These are phyloP conservation scores for Eira barbara DNA, from an alignment of 2,113 vertebrate genomes.

Conservation along the genomic window DNA sequence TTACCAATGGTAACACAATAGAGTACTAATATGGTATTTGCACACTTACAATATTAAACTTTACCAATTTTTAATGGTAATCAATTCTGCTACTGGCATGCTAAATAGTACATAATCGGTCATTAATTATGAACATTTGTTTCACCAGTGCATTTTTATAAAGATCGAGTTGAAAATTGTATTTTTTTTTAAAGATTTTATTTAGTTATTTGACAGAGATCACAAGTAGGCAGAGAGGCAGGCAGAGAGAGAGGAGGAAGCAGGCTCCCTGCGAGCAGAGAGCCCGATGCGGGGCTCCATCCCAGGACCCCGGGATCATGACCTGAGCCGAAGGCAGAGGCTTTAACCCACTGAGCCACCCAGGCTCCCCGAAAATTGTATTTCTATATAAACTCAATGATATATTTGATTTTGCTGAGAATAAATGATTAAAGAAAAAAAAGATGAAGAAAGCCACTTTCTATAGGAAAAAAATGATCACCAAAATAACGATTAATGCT, in stretches of 20 bases:
- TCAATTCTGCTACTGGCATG: conserved; percentile 78
- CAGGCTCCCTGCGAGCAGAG: no score
- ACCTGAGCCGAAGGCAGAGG: no score
- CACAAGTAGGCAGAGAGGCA: no score
- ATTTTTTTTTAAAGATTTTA: no score
- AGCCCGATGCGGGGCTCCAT: no score
- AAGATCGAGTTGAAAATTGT: conserved; percentile 78
- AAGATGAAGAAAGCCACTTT: not conserved
- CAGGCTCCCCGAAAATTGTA: conserved; percentile 82
- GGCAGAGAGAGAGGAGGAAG: no score
- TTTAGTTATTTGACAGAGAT: no score
- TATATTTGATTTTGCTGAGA: conserved; percentile 84
- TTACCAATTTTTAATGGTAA: conserved; percentile 82
- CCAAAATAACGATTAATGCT: not conserved
- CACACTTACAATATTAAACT: conserved; percentile 79
- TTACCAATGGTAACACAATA: conserved; percentile 79
- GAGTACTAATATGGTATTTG: conserved; percentile 80
- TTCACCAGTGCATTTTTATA: conserved; percentile 81
- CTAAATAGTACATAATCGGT: conserved; percentile 73
- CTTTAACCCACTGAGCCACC: no score
- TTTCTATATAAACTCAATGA: conserved; percentile 85
- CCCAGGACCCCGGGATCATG: no score
- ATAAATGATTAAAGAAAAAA: conserved; percentile 82
- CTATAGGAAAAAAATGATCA: not conserved
- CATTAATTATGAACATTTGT: conserved; percentile 67